Percentiles rank a stretch among this genome's conserved stretches.
Conservation (phyloP, 2,797 vertebrate species). For the Carduelis carduelis region DNA sequence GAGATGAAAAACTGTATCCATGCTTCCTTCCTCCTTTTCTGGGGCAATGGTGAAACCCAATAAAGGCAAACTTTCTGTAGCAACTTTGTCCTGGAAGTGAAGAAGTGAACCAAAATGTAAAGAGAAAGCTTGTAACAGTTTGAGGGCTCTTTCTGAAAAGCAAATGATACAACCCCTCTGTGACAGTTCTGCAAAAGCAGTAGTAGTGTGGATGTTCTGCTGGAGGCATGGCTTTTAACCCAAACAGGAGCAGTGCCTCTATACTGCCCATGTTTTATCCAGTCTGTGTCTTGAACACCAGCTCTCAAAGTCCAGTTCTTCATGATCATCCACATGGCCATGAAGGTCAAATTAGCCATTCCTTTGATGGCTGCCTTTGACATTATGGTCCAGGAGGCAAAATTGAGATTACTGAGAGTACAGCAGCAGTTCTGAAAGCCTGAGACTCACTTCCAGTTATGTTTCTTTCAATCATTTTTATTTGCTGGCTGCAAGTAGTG, state of each 20-base stretch:
- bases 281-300: not conserved
- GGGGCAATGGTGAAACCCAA: constrained; percentile 91
- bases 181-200: not conserved
- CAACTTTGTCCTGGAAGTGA: constrained; percentile 86
- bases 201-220: not conserved
- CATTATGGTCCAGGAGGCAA: not conserved
- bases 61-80: constrained; percentile 91
- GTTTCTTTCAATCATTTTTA: not conserved
- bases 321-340: not conserved
- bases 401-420: not conserved
- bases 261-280: not conserved
- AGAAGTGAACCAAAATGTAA: not conserved
- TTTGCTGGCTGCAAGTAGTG: not conserved
- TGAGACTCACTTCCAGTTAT: not conserved
- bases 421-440: not conserved
- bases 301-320: not conserved
- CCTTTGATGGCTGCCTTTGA: not conserved
- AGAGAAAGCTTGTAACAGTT: not conserved
- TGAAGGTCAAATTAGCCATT: not conserved
- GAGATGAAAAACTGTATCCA: constrained; percentile 87
- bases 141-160: not conserved
- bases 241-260: not conserved
- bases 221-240: not conserved
- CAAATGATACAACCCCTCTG: not conserved
- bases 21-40: constrained; percentile 78